Evolutionary conservation across 2,797 vertebrate species (phyloP), one percentile per base, ranked within the genome.

Genomic region (Etheostoma nigrum): DNA sequence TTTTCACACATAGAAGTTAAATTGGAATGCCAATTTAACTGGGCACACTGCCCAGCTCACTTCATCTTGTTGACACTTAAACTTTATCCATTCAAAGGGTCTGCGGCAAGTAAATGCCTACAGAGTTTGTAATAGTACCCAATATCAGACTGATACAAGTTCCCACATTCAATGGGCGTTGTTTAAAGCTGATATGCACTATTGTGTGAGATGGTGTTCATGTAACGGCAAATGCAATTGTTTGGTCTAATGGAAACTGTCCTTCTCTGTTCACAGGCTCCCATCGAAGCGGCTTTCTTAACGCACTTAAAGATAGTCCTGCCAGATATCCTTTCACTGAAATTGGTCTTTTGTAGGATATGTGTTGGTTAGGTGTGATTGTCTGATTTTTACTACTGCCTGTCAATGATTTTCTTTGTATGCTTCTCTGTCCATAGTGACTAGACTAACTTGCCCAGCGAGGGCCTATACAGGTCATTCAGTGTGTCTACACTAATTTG

Each of bases 311-410:
- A 94, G 96, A 98, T 74, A 99, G 97, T 86, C 98, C 98, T 79
- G 97, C 97, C 78, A 99, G 97, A 99, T 99, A 99, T 99, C 98
- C 97, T 99, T 98, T 96, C 49, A 25, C 57, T 49, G 0, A 70
- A 59, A 40, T 30, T 12, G 2, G 1, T 47, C 18, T 21, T 69
- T 59, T 55, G n/a, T 40, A 16, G 1, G 63, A 67, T 66, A 30
- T 60, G n/a, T 82, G 44, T 63, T 45, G 62, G 16, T 63, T 27
- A 33, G 23, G 5, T 63, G 16, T 60, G 44, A 57, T 19, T 65
- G 18, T 53, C 27, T 18, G 33, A 19, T 54, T 72, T 47, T 40
- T 72, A 16, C n/a, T 55, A 16, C 9, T 36, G 42, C 47, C 18
- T 30, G 40, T 57, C 6, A 18, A 14, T 21, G 16, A 7, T 70